Evolutionary conservation across 2,113 vertebrate genomes (phyloP).

Genomic region (Podocnemis expansa): DNA sequence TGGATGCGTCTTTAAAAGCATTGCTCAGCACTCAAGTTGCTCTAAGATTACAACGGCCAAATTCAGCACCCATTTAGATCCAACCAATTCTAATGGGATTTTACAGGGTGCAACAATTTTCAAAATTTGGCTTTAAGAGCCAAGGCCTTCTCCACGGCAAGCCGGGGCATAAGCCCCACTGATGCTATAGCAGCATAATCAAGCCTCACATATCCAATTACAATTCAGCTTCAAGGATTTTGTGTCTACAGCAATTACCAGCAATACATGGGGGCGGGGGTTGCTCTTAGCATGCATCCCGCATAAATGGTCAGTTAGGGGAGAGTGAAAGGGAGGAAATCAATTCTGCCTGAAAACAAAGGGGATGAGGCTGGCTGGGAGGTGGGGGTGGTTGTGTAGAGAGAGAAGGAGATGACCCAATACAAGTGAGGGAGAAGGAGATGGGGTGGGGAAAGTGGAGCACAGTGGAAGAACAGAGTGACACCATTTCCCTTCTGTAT

Average conservation of each 20-base stretch:
- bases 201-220: background rate
- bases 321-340: background rate
- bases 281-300: background rate
- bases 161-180: background rate
- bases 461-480: background rate
- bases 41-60: background rate
- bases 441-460: background rate
- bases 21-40: background rate
- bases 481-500: background rate
- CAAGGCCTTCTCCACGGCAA: background rate
- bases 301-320: background rate
- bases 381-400: background rate
- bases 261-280: background rate
- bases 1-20: background rate
- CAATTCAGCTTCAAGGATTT: background rate
- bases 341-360: background rate
- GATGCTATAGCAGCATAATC: background rate
- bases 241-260: background rate
- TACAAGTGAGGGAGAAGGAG: background rate
- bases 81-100: background rate
- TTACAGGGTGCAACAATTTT: background rate
- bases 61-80: background rate
- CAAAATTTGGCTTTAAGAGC: background rate
- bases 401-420: background rate
- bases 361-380: background rate